Evolutionary conservation across 2,113 vertebrate species (phyloP).

Genomic region (Peromyscus polionotus): DNA sequence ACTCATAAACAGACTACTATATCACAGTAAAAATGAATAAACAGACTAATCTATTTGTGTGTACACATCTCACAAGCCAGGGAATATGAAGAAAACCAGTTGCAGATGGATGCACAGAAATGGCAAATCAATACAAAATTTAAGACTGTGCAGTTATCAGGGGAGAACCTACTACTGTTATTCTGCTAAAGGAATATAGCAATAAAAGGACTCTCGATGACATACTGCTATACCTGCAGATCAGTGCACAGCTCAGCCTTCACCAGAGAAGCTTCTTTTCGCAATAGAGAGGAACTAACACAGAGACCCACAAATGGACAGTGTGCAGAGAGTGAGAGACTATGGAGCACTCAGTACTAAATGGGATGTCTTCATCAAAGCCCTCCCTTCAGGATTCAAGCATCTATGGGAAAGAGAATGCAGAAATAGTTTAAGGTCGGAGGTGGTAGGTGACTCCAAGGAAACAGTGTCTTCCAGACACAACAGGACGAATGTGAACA

Average conservation of each 20-base stretch:
- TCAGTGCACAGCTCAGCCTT: background rate
- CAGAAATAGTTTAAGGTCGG: background rate
- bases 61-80: background rate
- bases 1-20: background rate
- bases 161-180: background rate
- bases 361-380: background rate
- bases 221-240: background rate
- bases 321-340: background rate
- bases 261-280: background rate
- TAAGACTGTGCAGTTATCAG: background rate
- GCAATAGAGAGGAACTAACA: background rate
- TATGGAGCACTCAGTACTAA: background rate
- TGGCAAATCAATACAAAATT: background rate
- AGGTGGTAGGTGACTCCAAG: background rate
- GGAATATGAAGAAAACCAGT: background rate
- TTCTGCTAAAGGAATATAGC: background rate
- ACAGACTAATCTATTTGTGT: background rate
- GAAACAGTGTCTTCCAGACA: background rate
- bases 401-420: background rate
- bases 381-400: background rate
- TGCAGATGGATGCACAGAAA: background rate
- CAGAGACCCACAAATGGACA: background rate
- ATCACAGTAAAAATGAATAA: slow-evolving; percentile 6
- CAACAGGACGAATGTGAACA: background rate
- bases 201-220: background rate